A percentile compares a stretch with the other conserved stretches of the same genome.
These are phyloP conservation scores for Cheilosia vernalis DNA, from an alignment of 2,888 invertebrate genomes.

Conservation along the genomic window DNA sequence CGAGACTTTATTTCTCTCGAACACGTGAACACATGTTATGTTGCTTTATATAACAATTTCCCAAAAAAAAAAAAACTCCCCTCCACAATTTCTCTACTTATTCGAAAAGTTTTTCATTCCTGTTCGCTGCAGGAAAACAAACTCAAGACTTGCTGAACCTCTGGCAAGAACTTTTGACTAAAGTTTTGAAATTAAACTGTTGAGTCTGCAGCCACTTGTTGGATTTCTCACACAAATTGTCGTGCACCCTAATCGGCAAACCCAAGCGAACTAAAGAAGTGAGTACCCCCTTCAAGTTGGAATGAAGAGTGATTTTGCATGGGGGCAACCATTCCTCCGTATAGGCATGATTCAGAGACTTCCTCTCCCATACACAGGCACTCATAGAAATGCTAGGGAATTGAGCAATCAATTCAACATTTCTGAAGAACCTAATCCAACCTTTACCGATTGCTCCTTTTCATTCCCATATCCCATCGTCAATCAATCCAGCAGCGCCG, in stretches of 20 bases:
- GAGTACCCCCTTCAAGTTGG: not conserved
- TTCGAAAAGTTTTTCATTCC: slow-evolving; percentile 62
- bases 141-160: slow-evolving; percentile 50
- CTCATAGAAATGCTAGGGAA: not conserved
- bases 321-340: slow-evolving; percentile 5
- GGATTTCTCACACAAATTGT: slow-evolving; percentile 56
- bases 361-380: not conserved
- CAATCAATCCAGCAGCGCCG: slow-evolving; percentile 56
- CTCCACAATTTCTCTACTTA: not conserved
- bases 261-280: slow-evolving; percentile 12
- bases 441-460: slow-evolving; percentile 56
- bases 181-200: slow-evolving; percentile 71
- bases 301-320: slow-evolving; percentile 13
- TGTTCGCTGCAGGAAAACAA: slow-evolving; percentile 20
- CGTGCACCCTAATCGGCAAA: slow-evolving; percentile 21
- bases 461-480: slow-evolving; percentile 60
- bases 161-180: slow-evolving; percentile 34
- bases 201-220: slow-evolving; percentile 66
- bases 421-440: slow-evolving; percentile 54
- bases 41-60: not conserved
- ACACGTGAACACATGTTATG: slow-evolving; percentile 5
- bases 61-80: not conserved
- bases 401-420: slow-evolving; percentile 65
- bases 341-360: no score
- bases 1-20: slow-evolving; percentile 15